phyloP scores from a whole-genome alignment of 2,888 invertebrate species.

The Plebejus argus region DNA sequence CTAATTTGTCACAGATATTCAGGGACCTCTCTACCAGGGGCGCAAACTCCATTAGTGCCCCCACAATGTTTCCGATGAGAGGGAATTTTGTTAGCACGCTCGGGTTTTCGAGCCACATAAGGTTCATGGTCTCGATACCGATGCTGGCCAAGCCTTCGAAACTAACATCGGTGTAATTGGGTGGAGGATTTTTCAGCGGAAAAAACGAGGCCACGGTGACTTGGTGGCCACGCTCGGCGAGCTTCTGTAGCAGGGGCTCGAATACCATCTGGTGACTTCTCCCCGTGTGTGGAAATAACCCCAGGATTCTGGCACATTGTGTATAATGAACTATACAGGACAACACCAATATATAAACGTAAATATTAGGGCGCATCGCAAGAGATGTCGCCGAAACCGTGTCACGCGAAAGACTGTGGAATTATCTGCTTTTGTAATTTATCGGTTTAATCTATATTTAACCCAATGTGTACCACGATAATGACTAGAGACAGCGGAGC shows the following conservation, averaged over 20 bases:
- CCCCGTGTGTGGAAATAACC: conserved; percentile 68
- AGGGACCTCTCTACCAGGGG: conserved; percentile 41
- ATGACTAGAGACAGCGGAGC: background rate
- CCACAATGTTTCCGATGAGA: conserved; percentile 40
- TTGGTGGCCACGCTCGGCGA: conserved; percentile 71
- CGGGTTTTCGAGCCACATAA: conserved; percentile 38
- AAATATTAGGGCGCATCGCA: conserved; percentile 15
- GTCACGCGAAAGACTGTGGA: conserved; percentile 6
- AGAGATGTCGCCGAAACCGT: conserved; percentile 14
- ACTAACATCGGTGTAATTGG: conserved; percentile 47
- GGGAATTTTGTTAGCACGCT: conserved; percentile 36
- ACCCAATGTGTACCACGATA: background rate
- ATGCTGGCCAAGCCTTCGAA: conserved; percentile 43
- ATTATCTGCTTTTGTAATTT: background rate
- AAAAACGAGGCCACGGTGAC: conserved; percentile 74
- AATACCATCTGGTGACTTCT: conserved; percentile 78
- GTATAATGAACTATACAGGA: background rate
- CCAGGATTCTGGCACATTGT: conserved; percentile 58
- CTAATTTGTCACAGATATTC: conserved; percentile 44
- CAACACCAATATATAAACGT: background rate
- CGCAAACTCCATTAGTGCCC: conserved; percentile 38
- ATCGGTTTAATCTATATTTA: background rate
- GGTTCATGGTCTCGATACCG: conserved; percentile 43
- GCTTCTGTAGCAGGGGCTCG: conserved; percentile 61
- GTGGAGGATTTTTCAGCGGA: conserved; percentile 54